phyloP scores from a whole-genome alignment of 2,113 vertebrate species.

The Carollia perspicillata region DNA sequence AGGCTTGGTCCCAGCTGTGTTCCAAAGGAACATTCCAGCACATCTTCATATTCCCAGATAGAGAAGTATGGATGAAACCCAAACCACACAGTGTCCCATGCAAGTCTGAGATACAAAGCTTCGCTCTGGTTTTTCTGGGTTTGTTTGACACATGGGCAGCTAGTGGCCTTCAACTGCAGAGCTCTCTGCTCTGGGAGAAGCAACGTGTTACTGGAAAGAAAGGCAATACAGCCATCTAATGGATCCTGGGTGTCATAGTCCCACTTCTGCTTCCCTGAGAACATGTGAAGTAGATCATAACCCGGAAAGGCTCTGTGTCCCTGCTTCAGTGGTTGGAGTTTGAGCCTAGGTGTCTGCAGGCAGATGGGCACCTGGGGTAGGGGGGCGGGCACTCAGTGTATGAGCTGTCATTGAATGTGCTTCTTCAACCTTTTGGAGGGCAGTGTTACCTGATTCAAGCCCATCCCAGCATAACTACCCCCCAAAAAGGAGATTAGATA shows the following conservation, averaged over 20 bases:
- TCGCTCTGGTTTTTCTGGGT: neutral
- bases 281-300: neutral
- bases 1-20: neutral
- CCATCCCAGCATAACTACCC: neutral
- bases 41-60: neutral
- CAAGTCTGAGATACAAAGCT: neutral
- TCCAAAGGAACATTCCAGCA: neutral
- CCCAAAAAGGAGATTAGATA: neutral
- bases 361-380: neutral
- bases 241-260: slow-evolving; percentile 24
- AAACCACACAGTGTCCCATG: neutral
- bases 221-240: slow-evolving; percentile 72
- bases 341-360: neutral
- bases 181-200: neutral
- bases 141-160: neutral
- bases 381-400: neutral
- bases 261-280: neutral
- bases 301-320: neutral
- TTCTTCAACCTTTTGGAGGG: neutral
- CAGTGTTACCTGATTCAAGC: neutral
- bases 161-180: neutral
- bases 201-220: slow-evolving; percentile 46
- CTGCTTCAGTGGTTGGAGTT: neutral
- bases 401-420: neutral
- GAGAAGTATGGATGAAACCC: neutral